Base-by-base conservation (phyloP, 2,113 vertebrate genomes). In the Fulmarus glacialis region DNA sequence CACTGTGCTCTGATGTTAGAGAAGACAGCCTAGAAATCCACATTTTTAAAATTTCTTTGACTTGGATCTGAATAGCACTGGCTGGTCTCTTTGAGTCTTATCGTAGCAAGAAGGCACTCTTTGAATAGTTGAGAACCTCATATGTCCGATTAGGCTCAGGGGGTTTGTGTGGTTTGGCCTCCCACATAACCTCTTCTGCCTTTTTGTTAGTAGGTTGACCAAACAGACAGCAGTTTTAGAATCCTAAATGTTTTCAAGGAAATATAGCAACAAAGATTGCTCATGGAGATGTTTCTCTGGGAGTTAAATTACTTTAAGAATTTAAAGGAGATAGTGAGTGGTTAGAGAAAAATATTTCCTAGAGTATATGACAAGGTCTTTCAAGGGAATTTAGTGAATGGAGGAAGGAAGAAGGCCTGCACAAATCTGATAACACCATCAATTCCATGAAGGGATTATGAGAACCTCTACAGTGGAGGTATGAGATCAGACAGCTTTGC, bases 171-270 rank as follows among this genome's bases (percentile, higher is more conserved):
- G 5, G 11, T 82, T 53, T 70, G 22, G 36, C 26, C 29, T 70
- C 48, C n/a, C 15, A 38, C 0, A 0, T 43, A 62, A 75, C 7
- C 4, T 66, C 12, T 3, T 71, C 56, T 67, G 10, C 17, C 4
- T 2, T 12, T 86, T 75, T 89, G 18, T 48, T 81, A 53, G 7
- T 36, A 43, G 10, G 6, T 45, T 83, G 43, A 43, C 38, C 24
- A 79, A 78, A 73, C 2, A 48, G 42, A n/a, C 24, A 66, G 22
- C 20, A 81, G 40, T 27, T 88, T 62, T 53, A 59, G 47, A 58
- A 81, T 92, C 58, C 23, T 45, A 24, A 90, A 53, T 5, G 17
- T 81, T n/a, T 72, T 71, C 52, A 63, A 45, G n/a, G 38, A 94
- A 90, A 34, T 10, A 12, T 15, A 79, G 29, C 26, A 16, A 36